Evolutionary conservation across 2,113 vertebrate genomes (phyloP).

Genomic region (Erythrocercus mccallii): DNA sequence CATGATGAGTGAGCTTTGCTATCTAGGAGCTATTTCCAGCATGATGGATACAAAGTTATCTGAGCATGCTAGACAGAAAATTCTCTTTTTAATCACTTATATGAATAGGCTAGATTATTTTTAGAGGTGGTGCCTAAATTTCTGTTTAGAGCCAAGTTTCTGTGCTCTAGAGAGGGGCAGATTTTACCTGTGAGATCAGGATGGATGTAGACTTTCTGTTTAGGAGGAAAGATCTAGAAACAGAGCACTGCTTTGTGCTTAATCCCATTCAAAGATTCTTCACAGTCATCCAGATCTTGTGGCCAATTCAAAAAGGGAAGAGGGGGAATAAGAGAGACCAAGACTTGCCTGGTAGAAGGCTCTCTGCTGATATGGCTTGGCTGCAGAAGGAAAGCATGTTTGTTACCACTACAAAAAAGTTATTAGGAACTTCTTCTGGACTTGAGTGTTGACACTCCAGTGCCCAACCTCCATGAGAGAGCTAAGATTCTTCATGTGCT

Average conservation of each 20-base stretch:
- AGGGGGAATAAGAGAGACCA: background rate
- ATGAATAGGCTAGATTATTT: background rate
- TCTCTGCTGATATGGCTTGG: background rate
- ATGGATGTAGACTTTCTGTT: background rate
- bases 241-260: background rate
- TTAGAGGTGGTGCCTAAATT: background rate
- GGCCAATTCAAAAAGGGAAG: background rate
- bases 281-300: background rate
- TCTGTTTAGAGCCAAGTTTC: background rate
- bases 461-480: background rate
- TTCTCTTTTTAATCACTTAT: background rate
- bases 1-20: background rate
- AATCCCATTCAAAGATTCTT: background rate
- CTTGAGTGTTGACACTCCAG: background rate
- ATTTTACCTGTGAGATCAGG: background rate
- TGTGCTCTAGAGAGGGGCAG: background rate
- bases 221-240: background rate
- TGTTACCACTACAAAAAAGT: rapidly evolving
- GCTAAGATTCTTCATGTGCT: background rate
- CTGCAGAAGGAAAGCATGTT: background rate
- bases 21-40: background rate
- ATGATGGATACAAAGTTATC: background rate
- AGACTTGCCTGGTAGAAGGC: background rate
- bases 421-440: background rate
- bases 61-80: background rate